Base-by-base conservation (phyloP, 1,140 invertebrate species). In the Orius laevigatus region DNA sequence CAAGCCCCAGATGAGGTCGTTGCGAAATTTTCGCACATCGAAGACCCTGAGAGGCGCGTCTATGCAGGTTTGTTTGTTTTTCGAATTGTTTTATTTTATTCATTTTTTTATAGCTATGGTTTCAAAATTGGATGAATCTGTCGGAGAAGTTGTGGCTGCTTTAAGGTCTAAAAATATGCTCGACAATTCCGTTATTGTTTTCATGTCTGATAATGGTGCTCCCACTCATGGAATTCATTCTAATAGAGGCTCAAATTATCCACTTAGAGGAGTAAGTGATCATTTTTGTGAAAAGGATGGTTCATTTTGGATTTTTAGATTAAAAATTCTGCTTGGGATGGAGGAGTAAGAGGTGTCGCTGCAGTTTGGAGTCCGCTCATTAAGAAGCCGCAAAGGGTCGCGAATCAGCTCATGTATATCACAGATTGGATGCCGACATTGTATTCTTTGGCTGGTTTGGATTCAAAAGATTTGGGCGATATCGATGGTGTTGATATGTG, bases 351-450 rank as follows among this genome's bases (percentile, higher is more conserved):
- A 54, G 79, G 78, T 1, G 70, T 74, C 0, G 82, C 81, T 0
- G 75, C 85, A 11, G 65, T 93, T 50, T 90, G 85, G 83, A 83
- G 79, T 62, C 76, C 81, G 1, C 60, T 79, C 11, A 62, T 75
- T 25, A 66, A 69, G 38, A 64, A 76, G 35, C 63, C 67, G 8
- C 69, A 71, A 55, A 62, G 76, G 56, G 70, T 84, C 1, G 80
- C 76, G 34, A 73, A 78, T 51, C 72, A 84, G 35, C 68, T 90
- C 49, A 79, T 91, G 58, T 83, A 89, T 56, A 74, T 92, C 3
- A 69, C 71, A 10, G 90, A 94, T 62, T 92, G 88, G 84, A 59
- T 93, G 31, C 89, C 89, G 0, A 91, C 89, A 0, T 63, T 94
- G 1, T 73, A 67, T 20, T 67, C 67, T 48, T 74, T 73, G 4